Evolutionary conservation across 2,888 invertebrate species (phyloP).

Genomic region (Drosophila nr. medialis): DNA sequence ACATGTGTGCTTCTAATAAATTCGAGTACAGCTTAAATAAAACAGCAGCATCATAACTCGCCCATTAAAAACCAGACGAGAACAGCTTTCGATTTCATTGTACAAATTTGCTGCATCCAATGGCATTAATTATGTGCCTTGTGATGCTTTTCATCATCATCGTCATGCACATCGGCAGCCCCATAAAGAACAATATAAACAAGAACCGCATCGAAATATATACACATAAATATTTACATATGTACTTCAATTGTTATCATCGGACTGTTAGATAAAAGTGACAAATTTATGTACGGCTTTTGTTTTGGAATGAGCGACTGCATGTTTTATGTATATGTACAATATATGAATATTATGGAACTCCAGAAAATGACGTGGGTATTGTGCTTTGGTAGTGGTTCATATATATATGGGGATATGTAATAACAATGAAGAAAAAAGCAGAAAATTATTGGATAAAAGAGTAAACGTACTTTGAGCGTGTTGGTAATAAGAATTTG

Average conservation of each 20-base stretch:
- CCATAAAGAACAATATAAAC: slow-evolving; percentile 43
- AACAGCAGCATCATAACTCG: slow-evolving; percentile 9
- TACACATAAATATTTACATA: not conserved
- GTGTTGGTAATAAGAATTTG: slow-evolving; percentile 75
- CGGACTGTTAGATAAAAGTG: slow-evolving; percentile 57
- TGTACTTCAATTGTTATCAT: slow-evolving; percentile 43
- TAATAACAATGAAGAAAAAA: slow-evolving; percentile 6
- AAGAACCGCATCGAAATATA: slow-evolving; percentile 5
- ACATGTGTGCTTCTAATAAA: slow-evolving; percentile 27
- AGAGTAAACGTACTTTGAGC: slow-evolving; percentile 71
- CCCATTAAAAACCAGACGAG: slow-evolving; percentile 22
- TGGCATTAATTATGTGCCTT: slow-evolving; percentile 56
- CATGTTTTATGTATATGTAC: slow-evolving; percentile 28
- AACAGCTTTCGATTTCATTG: slow-evolving; percentile 32
- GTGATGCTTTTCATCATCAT: slow-evolving; percentile 30
- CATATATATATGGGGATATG: slow-evolving; percentile 26
- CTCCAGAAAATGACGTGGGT: slow-evolving; percentile 29
- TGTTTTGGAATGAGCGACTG: slow-evolving; percentile 7
- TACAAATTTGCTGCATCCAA: slow-evolving; percentile 40
- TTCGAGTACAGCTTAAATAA: slow-evolving; percentile 24
- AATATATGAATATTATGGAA: slow-evolving; percentile 44
- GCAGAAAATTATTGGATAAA: slow-evolving; percentile 26
- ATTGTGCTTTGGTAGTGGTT: slow-evolving; percentile 36
- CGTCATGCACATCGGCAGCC: slow-evolving; percentile 34
- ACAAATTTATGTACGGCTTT: slow-evolving; percentile 45